Base-by-base conservation (phyloP, 2,113 vertebrate genomes). In the Limnothrissa miodon region DNA sequence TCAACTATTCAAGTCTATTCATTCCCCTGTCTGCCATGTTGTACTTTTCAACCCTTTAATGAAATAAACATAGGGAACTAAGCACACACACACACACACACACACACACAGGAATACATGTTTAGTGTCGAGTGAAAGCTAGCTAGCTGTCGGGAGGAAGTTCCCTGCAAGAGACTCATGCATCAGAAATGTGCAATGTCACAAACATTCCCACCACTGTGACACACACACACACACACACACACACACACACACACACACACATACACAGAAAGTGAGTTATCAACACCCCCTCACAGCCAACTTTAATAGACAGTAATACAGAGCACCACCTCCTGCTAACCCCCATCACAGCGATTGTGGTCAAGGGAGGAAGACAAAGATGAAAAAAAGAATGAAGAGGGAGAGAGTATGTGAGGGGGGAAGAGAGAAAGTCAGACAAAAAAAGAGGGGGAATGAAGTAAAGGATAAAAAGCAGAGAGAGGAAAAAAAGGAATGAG, bases 1-100 rank as follows among this genome's bases (percentile, higher is more conserved):
- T 80, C 19, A 33, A 66, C 82, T 42, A 82, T 53, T 33, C 44
- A 11, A 62, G 81, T 81, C 78, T 51, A 48, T 81, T 25, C 39
- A 42, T 15, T 78, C 56, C 70, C 39, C 80, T 80, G 44, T 36
- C 51, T 83, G 79, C 85, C 83, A 86, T 4, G 29, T 15, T 74
- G 66, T 74, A 74, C 66, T 74, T 74, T 74, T 74, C 66, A 74
- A 74, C 66, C 13, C 66, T 74, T 74, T 74, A 23, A 36, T 39
- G 78, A 74, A 81, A 15, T 44, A 48, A 46, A 83, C 39, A 70
- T 78, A 45, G 36, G 44, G 46, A 81, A 36, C 29, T 25, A 36
- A 2, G 15, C 29, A 66, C 59, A 66, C 66, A 74, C 33, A 70
- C 10, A 33, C 62, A 70, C 62, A 70, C 62, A 70, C 33, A 36